phyloP scores from a whole-genome alignment of 2,113 vertebrate genomes.

The Daboia siamensis region DNA sequence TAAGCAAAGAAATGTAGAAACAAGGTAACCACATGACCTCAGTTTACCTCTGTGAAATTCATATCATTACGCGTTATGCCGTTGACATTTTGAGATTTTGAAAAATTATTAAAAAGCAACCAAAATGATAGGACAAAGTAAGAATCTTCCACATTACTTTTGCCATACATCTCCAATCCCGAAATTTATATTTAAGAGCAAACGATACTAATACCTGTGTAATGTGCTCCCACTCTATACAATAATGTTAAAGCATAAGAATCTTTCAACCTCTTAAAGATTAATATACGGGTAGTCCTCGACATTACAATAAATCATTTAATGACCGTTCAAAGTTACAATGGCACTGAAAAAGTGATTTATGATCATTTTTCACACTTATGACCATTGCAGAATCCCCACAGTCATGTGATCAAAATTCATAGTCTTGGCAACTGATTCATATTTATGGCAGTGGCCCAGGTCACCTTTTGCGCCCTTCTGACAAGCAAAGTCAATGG shows the following conservation, averaged over 20 bases:
- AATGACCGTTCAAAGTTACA: no score
- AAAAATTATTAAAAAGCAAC: neutral
- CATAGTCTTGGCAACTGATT: neutral
- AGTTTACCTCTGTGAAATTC: constrained; percentile 16
- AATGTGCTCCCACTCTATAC: neutral
- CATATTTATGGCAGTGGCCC: neutral
- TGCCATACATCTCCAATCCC: neutral
- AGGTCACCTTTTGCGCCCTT: neutral
- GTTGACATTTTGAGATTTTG: neutral
- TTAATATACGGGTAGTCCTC: neutral
- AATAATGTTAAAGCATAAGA: neutral
- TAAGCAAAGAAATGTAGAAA: constrained; percentile 28
- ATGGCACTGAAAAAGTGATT: no score
- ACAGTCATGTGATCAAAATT: neutral
- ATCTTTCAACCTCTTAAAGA: neutral
- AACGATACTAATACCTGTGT: neutral
- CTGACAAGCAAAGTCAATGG: neutral
- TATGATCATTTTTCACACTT: no score
- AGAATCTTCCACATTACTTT: neutral
- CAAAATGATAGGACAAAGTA: neutral
- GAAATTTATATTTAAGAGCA: neutral
- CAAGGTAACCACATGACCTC: constrained; percentile 19
- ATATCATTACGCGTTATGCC: neutral
- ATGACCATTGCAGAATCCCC: no score
- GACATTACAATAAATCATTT: no score